Conservation (phyloP, 2,113 vertebrate species). For the Engraulis encrasicolus region DNA sequence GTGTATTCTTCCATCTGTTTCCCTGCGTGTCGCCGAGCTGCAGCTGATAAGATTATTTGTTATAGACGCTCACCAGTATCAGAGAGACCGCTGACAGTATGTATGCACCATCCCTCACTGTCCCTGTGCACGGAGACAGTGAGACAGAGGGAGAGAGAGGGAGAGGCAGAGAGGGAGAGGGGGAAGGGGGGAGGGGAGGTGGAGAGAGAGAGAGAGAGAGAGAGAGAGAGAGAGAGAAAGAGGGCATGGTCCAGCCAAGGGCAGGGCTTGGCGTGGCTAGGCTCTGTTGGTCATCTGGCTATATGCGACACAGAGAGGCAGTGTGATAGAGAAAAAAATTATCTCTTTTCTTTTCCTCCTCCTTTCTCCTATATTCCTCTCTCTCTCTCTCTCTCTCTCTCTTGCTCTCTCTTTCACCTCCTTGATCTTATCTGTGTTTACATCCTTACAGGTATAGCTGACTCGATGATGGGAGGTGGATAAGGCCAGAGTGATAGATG, state of each 20-base stretch:
- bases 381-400: slow-evolving; percentile 30
- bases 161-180: not conserved
- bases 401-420: not conserved
- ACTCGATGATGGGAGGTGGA: not conserved
- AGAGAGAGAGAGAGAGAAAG: not conserved
- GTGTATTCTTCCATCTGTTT: slow-evolving; percentile 35
- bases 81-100: slow-evolving; percentile 15
- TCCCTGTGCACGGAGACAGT: not conserved
- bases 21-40: slow-evolving; percentile 23
- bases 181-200: not conserved
- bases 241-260: slow-evolving; percentile 15
- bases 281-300: slow-evolving; percentile 1
- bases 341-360: slow-evolving; percentile 57
- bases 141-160: not conserved
- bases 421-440: not conserved
- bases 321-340: slow-evolving; percentile 40
- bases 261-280: slow-evolving; percentile 11
- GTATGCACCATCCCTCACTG: slow-evolving; percentile 27
- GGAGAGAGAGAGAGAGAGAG: not conserved
- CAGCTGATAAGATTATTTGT: not conserved
- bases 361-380: slow-evolving; percentile 44
- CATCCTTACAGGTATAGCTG: not conserved
- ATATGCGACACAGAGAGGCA: not conserved
- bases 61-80: not conserved
- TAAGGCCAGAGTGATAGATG: too few relatives aligned